Evolutionary conservation across 1,140 invertebrate genomes (phyloP), one percentile per base, ranked within the genome.

Genomic region (Drosophila tsacasi): DNA sequence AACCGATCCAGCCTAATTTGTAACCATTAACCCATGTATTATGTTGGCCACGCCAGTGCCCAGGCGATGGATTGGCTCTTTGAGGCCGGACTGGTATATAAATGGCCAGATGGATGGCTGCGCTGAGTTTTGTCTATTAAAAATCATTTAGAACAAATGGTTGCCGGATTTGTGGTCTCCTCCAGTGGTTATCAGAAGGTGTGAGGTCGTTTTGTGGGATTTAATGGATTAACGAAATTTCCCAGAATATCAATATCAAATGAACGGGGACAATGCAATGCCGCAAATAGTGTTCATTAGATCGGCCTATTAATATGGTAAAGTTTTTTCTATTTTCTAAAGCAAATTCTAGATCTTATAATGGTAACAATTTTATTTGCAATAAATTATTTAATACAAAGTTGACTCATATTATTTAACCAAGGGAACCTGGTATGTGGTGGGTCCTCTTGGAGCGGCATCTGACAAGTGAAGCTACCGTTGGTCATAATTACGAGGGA

Each of bases 1-100:
- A 76, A 66, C 68, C 79, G 77, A 81, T 90, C 81, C 75, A 78
- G 83, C 83, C 86, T 87, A 92, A 92, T 92, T 92, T 92, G 91
- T 92, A 92, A 92, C 86, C 91, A 92, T 92, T 92, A 92, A 77
- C 68, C 76, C 67, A 84, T 74, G 85, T 85, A 87, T 92, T 92
- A 87, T 92, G 81, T 87, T 81, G 76, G 62, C 64, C 83, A 82
- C 69, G 58, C 65, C 63, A 76, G 59, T 72, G 83, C 68, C 46
- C 65, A 67, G 40, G 50, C 68, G 54, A 61, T 75, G 75, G 54
- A 58, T 66, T 49, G 74, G 57, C 55, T 65, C 40, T 54, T 47
- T 35, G 50, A 63, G 32, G 46, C 50, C 42, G 61, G 42, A 37
- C 55, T 62, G 49, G 55, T 54, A 35, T 54, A 66, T 76, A 82